These are phyloP conservation scores for Lissocephala sabroskyi DNA, from an alignment of 2,888 invertebrate species.

Conservation along the genomic window DNA sequence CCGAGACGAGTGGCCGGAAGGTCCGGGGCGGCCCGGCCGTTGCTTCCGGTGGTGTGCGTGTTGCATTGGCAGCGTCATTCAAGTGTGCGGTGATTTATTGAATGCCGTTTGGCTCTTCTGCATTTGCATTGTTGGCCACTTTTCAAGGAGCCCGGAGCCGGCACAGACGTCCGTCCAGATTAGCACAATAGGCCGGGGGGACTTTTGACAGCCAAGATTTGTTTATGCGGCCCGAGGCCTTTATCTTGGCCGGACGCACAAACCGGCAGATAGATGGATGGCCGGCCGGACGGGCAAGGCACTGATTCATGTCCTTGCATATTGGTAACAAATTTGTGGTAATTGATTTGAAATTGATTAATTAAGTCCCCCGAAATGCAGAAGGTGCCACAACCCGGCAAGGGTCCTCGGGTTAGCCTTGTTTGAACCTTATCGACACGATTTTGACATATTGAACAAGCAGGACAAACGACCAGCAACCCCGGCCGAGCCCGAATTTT, in stretches of 20 bases:
- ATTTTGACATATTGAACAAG: slow-evolving; percentile 67
- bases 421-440: slow-evolving; percentile 62
- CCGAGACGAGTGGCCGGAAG: slow-evolving; percentile 10
- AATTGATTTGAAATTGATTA: slow-evolving; percentile 67
- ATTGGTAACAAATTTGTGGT: slow-evolving; percentile 67
- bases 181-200: slow-evolving; percentile 67
- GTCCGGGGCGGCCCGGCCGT: background rate
- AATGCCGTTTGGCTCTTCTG: slow-evolving; percentile 65
- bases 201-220: slow-evolving; percentile 67
- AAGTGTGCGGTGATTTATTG: slow-evolving; percentile 69
- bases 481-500: no score
- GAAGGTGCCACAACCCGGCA: slow-evolving; percentile 1
- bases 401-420: slow-evolving; percentile 23
- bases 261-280: no score
- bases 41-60: slow-evolving; percentile 50
- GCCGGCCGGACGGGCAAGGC: no score
- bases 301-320: slow-evolving; percentile 65
- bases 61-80: slow-evolving; percentile 61
- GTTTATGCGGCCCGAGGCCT: slow-evolving; percentile 36
- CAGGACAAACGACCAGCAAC: slow-evolving; percentile 43
- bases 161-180: slow-evolving; percentile 31
- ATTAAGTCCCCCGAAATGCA: slow-evolving; percentile 39
- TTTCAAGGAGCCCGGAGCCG: no score
- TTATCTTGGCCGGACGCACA: slow-evolving; percentile 30
- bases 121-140: slow-evolving; percentile 16